These are phyloP conservation scores for Arge pagana DNA, from an alignment of 2,888 invertebrate species.

Conservation along the genomic window DNA sequence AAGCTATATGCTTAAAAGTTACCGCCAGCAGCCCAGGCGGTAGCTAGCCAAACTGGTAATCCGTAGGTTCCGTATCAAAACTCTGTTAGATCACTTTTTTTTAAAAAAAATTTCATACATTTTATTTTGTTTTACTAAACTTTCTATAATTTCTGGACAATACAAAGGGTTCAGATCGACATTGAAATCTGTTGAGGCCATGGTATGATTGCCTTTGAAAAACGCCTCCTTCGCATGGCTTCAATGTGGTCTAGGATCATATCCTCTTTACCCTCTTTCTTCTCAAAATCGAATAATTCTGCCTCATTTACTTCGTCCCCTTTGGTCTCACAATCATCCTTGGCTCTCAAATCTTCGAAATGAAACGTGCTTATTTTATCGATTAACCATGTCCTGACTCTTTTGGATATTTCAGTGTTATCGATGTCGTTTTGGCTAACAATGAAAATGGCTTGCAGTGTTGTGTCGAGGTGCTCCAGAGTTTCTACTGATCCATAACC, in stretches of 20 bases:
- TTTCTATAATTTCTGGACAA: slow-evolving; percentile 3
- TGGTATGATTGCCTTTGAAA: neutral
- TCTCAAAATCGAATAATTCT: neutral
- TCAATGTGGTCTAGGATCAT: slow-evolving; percentile 1
- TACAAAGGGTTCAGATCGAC: slow-evolving; percentile 1
- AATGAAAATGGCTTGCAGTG: neutral
- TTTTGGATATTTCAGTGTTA: neutral
- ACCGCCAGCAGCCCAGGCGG: too few species aligned
- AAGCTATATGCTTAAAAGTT: too few species aligned
- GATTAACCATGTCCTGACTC: slow-evolving; percentile 1
- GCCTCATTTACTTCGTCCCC: neutral
- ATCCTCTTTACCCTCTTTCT: neutral
- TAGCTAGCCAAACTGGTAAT: too few species aligned
- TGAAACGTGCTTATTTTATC: slow-evolving; percentile 1
- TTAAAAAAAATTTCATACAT: too few species aligned
- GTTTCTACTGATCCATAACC: neutral
- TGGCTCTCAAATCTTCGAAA: neutral
- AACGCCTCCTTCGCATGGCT: neutral
- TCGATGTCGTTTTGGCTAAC: slow-evolving; percentile 7
- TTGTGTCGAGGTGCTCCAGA: neutral
- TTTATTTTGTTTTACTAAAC: slow-evolving; percentile 3
- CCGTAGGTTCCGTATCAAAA: too few species aligned
- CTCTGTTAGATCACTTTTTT: too few species aligned
- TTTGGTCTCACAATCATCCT: too few species aligned
- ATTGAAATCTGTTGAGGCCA: slow-evolving; percentile 4